Conservation (phyloP, 2,797 vertebrate genomes). For the Chanos chanos region DNA sequence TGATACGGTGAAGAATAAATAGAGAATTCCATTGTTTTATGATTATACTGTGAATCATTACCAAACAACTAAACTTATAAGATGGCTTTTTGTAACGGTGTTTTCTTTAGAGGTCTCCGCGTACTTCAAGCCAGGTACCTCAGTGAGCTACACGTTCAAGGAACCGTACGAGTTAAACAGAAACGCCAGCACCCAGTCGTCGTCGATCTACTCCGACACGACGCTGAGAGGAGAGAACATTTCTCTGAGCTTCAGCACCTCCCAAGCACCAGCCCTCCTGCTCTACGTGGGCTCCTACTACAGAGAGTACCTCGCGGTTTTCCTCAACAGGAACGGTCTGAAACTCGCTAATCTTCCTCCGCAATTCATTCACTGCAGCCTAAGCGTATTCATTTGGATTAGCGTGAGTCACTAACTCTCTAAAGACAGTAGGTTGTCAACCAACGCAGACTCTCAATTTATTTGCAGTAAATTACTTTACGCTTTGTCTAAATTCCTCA, state of each 20-base stretch:
- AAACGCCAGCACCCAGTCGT: slow-evolving; percentile 74
- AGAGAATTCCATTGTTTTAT: too few relatives aligned
- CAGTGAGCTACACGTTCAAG: slow-evolving; percentile 79
- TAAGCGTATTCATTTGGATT: slow-evolving; percentile 35
- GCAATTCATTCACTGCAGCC: slow-evolving; percentile 22
- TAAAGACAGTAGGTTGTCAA: slow-evolving; percentile 15
- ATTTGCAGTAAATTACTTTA: slow-evolving; percentile 23
- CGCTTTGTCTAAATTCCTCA: slow-evolving; percentile 13
- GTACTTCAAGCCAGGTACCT: slow-evolving; percentile 79
- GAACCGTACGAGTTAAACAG: slow-evolving; percentile 76
- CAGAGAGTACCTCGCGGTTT: slow-evolving; percentile 80
- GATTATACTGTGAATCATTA: too few relatives aligned
- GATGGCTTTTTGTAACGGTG: not conserved
- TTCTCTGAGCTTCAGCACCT: slow-evolving; percentile 82
- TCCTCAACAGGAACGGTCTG: slow-evolving; percentile 85
- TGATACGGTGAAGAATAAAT: too few relatives aligned
- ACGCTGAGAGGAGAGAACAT: slow-evolving; percentile 76
- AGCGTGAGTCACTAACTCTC: slow-evolving; percentile 29
- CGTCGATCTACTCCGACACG: slow-evolving; percentile 76
- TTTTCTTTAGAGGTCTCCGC: slow-evolving; percentile 82
- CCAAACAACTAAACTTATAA: too few relatives aligned
- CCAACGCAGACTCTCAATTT: not conserved
- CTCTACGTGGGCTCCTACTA: slow-evolving; percentile 78
- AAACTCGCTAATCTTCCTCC: slow-evolving; percentile 24
- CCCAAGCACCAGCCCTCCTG: slow-evolving; percentile 76